Base-by-base conservation (phyloP, 2,113 vertebrate genomes). In the Alligator mississippiensis region DNA sequence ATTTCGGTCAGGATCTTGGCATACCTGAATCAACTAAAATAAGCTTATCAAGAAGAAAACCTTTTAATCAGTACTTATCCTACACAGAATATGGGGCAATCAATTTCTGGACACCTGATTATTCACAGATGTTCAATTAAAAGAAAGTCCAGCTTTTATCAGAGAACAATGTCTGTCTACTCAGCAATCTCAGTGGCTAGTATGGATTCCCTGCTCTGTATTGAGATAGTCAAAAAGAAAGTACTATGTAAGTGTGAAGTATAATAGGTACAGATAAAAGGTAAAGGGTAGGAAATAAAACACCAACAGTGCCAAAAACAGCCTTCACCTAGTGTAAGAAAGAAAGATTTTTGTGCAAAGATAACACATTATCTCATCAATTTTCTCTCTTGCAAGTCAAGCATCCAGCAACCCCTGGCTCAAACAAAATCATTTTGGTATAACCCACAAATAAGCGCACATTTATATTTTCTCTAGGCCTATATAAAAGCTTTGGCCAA, bases 61-160 rank as follows among this genome's bases (percentile, higher is more conserved):
- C 5, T 96, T 93, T 15, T 13, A 89, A 93, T 90, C 82, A 84
- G 76, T 81, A 87, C 55, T 90, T 91, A 89, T 55, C 90, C 90
- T 88, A 87, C 68, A 95, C 77, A 84, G 92, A 96, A 92, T 74
- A 60, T 4, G 0, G 19, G 85, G 77, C 88, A 93, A 96, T 93
- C 87, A 94, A 95, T 96, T 96, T 92, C 88, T 89, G 68, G 28
- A 80, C 70, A 66, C 3, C 89, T 93, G 82, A 82, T 90, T 96
- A 97, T 96, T 95, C 94, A 90, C 74, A 79, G 91, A 91, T 4
- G 13, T 81, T 95, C 88, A 94, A 88, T 82, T 91, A 85, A 92
- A 85, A 90, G 68, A 90, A 0, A 6, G 93, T 82, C 86, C 70
- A 91, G 58, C 83, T 96, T 92, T 93, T 95, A 94, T 58, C 58